Evolutionary conservation across 2,888 invertebrate species (phyloP).

Genomic region (Acrobasis suavella): DNA sequence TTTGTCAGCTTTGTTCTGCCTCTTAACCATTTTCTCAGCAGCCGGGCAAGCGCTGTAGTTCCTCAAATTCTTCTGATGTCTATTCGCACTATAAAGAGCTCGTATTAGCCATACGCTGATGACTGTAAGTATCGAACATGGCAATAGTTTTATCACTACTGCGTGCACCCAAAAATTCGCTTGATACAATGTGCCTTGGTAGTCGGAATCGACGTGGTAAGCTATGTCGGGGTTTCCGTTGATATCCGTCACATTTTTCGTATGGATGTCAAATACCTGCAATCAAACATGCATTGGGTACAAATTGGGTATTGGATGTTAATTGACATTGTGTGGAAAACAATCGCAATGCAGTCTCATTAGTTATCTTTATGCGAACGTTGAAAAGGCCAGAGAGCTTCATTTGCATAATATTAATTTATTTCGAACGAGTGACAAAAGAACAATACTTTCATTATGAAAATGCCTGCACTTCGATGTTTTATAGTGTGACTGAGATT

Average conservation of each 20-base stretch:
- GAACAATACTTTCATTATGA: slow-evolving; percentile 22
- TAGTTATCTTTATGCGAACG: slow-evolving; percentile 13
- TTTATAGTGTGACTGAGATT: slow-evolving; percentile 17
- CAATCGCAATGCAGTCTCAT: slow-evolving; percentile 5
- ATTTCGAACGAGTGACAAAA: slow-evolving; percentile 7
- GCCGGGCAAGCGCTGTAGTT: slow-evolving; percentile 83
- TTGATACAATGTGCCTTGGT: slow-evolving; percentile 83
- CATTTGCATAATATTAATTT: slow-evolving; percentile 19
- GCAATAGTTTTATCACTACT: slow-evolving; percentile 90
- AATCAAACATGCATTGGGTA: slow-evolving; percentile 35
- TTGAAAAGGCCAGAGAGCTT: slow-evolving; percentile 2
- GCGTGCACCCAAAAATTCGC: slow-evolving; percentile 92
- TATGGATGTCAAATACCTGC: slow-evolving; percentile 77
- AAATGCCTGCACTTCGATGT: background rate
- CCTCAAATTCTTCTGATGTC: slow-evolving; percentile 86
- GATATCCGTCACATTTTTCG: slow-evolving; percentile 70
- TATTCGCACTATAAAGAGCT: slow-evolving; percentile 89
- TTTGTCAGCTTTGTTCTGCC: slow-evolving; percentile 85
- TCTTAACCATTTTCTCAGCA: slow-evolving; percentile 68
- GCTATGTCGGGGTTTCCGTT: slow-evolving; percentile 61
- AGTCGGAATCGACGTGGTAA: slow-evolving; percentile 79
- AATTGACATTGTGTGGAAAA: slow-evolving; percentile 49
- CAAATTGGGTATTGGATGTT: slow-evolving; percentile 43
- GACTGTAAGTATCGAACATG: slow-evolving; percentile 89
- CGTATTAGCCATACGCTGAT: slow-evolving; percentile 87